Percentiles rank a stretch among this genome's conserved stretches.
Evolutionary conservation across 2,113 vertebrate species (phyloP).

Genomic region (Ovibos moschatus): DNA sequence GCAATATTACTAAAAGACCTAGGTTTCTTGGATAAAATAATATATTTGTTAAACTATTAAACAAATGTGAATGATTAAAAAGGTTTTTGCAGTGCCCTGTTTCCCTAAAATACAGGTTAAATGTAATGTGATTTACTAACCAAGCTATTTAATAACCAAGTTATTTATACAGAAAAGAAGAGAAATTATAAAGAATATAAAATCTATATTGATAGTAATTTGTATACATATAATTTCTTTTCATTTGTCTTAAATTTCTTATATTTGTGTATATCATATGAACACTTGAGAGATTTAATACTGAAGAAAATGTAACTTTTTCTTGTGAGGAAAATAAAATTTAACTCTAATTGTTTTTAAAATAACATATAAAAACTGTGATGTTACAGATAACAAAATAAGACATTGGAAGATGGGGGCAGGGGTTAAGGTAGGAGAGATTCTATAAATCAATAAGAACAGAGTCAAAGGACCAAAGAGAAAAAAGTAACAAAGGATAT

Average conservation of each 20-base stretch:
- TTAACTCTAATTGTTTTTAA: neutral
- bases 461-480: neutral
- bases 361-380: neutral
- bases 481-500: neutral
- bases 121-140: slow-evolving; percentile 4
- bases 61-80: neutral
- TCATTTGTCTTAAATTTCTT: neutral
- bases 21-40: neutral
- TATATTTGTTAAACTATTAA: neutral
- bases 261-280: neutral
- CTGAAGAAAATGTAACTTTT: neutral
- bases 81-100: neutral
- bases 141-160: neutral
- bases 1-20: neutral
- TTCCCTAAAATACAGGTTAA: neutral
- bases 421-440: neutral
- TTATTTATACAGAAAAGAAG: neutral
- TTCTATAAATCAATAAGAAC: neutral
- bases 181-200: neutral
- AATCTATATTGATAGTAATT: neutral
- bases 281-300: neutral
- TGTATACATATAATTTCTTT: neutral
- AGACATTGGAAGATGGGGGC: neutral
- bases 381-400: neutral
- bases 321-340: neutral